Base-by-base conservation (phyloP, 2,113 vertebrate genomes). In the Cyprinodon brontotheroides region DNA sequence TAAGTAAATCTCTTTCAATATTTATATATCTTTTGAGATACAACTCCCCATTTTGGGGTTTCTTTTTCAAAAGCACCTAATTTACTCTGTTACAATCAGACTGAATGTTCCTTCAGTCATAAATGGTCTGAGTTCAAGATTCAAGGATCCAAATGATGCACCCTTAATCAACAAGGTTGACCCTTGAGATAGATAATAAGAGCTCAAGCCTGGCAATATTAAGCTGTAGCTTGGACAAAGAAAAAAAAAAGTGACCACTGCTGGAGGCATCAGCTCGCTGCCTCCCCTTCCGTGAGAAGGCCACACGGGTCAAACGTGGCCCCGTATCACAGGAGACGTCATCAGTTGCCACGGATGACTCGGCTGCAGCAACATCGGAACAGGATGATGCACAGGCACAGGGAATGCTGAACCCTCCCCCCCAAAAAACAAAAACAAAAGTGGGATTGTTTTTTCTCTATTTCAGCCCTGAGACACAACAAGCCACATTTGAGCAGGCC, bases 1-100 rank as follows among this genome's bases (percentile, higher is more conserved):
- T 90, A 89, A 90, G 91, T 93, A 92, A 93, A 92, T 92, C 82
- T 91, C 85, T 91, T 92, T 80, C 85, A 87, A 53, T n/a, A 57
- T 67, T 72, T 68, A 45, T 73, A 77, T 66, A 47, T 75, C 70
- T 75, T 89, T 92, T 92, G 29, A 88, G 75, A 70, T 85, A 90
- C 87, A 94, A 91, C 92, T 90, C 80, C 93, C 88, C 83, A 78
- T 83, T 83, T 87, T 87, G 86, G 79, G 83, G 88, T 89, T 78
- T 65, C 47, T 83, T 87, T 87, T 83, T 77, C 79, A 89, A 90
- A 88, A 93, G 90, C 89, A 92, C 87, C 90, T 72, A 88, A 82
- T 92, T 86, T 29, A 45, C 74, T 79, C 84, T 89, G 77, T 85
- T 89, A 89, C 92, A 93, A 92, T 92, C 92, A 85, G 91, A 92